phyloP scores from a whole-genome alignment of 1,140 invertebrate genomes.

The Oreohelix idahoensis region DNA sequence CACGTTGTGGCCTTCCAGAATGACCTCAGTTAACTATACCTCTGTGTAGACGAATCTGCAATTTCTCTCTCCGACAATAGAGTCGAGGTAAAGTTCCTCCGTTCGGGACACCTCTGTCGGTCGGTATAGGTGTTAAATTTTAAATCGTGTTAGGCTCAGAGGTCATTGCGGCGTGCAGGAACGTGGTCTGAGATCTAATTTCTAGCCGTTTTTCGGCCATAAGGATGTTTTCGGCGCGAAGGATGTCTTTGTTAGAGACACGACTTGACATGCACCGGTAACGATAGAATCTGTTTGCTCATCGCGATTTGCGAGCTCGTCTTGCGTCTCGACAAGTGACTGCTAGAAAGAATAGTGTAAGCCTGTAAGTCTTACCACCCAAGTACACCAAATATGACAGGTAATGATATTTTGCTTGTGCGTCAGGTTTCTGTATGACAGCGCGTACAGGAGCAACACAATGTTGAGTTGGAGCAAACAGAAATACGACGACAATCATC shows the following conservation, averaged over 20 bases:
- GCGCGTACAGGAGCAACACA: neutral
- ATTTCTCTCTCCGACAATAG: neutral
- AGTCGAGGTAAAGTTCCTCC: neutral
- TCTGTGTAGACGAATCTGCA: no score
- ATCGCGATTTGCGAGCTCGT: neutral
- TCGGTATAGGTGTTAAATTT: slow-evolving; percentile 5
- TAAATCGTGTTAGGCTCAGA: neutral
- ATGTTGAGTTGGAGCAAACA: neutral
- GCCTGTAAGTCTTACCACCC: slow-evolving; percentile 4
- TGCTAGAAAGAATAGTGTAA: neutral
- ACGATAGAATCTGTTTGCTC: slow-evolving; percentile 26
- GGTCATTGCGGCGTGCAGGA: neutral
- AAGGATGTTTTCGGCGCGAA: neutral
- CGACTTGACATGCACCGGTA: neutral
- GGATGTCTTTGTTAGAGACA: neutral
- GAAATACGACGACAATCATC: no score
- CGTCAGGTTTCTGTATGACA: neutral
- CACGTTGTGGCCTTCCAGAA: no score
- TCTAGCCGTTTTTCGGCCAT: neutral
- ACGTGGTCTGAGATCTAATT: neutral
- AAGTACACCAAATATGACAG: neutral
- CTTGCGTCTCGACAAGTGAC: slow-evolving; percentile 20
- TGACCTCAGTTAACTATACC: no score
- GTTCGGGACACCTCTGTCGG: neutral
- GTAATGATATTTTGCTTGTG: neutral